Evolutionary conservation across 2,888 invertebrate species (phyloP).

Genomic region (Sussaba pulchella): DNA sequence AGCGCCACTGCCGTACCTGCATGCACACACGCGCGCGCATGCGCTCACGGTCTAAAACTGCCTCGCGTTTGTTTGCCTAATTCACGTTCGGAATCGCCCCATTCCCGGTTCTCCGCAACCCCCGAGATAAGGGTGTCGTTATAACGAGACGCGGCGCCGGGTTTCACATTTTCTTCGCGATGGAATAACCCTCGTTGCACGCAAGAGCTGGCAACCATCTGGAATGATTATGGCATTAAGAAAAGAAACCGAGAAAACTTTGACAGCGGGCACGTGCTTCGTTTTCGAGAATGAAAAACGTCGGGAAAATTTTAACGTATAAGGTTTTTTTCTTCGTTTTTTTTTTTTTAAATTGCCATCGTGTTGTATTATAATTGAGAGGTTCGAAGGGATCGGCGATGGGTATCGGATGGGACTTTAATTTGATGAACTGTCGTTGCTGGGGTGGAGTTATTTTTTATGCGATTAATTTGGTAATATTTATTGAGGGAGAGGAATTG

Average conservation of each 20-base stretch:
- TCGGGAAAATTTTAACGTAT: neutral
- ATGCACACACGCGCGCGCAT: constrained; percentile 25
- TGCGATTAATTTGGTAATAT: no score
- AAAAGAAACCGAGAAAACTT: constrained; percentile 27
- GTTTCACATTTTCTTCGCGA: constrained; percentile 32
- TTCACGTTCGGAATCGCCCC: constrained; percentile 51
- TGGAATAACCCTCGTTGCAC: constrained; percentile 43
- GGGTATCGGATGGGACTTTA: no score
- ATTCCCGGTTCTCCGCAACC: constrained; percentile 38
- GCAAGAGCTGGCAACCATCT: constrained; percentile 56
- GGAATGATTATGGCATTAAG: constrained; percentile 59
- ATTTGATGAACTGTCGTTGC: no score
- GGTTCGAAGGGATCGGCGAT: no score
- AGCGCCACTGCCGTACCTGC: constrained; percentile 28
- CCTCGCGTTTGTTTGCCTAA: constrained; percentile 48
- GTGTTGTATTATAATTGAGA: no score
- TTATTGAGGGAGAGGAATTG: no score
- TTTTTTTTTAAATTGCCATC: neutral
- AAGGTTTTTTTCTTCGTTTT: constrained; percentile 8
- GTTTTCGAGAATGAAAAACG: constrained; percentile 18
- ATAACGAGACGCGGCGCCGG: constrained; percentile 48
- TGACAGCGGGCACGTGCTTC: constrained; percentile 60
- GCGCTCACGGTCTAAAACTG: no score
- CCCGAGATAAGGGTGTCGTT: constrained; percentile 61
- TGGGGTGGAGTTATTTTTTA: no score